phyloP scores from a whole-genome alignment of 2,113 vertebrate genomes.

The Callithrix jacchus region DNA sequence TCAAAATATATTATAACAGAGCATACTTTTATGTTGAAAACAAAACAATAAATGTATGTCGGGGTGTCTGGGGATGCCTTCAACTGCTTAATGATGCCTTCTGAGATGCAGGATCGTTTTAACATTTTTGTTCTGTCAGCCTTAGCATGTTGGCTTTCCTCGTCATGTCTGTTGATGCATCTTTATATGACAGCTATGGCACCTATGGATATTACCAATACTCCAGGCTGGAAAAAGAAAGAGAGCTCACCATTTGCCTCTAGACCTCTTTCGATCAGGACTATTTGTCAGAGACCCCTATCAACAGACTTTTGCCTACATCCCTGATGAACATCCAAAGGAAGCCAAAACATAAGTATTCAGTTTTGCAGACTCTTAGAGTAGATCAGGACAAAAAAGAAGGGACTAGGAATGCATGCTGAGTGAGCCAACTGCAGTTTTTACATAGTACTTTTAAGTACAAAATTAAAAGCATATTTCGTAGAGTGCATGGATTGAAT shows the following conservation, averaged over 20 bases:
- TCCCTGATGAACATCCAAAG: background rate
- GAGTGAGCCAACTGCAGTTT: constrained; percentile 44
- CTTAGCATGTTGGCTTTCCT: background rate
- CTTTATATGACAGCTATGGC: background rate
- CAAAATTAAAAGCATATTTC: constrained; percentile 78
- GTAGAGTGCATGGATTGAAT: constrained; percentile 39
- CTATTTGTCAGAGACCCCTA: background rate
- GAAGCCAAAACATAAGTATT: background rate
- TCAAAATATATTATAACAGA: background rate
- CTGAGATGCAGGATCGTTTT: background rate
- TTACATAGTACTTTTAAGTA: constrained; percentile 58
- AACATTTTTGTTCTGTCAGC: background rate
- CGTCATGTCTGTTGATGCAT: background rate
- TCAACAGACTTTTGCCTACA: background rate
- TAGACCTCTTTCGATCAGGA: background rate
- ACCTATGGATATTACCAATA: background rate
- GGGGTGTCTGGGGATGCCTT: background rate
- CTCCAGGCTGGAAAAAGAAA: background rate
- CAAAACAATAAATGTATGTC: background rate
- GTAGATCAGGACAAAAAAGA: background rate
- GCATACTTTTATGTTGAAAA: background rate
- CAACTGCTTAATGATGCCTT: background rate
- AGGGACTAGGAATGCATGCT: background rate
- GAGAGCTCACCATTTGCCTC: background rate
- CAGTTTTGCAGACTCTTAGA: background rate